Percentiles rank a stretch among this genome's conserved stretches.
phyloP scores from a whole-genome alignment of 2,888 invertebrate species.

The Plebejus argus region DNA sequence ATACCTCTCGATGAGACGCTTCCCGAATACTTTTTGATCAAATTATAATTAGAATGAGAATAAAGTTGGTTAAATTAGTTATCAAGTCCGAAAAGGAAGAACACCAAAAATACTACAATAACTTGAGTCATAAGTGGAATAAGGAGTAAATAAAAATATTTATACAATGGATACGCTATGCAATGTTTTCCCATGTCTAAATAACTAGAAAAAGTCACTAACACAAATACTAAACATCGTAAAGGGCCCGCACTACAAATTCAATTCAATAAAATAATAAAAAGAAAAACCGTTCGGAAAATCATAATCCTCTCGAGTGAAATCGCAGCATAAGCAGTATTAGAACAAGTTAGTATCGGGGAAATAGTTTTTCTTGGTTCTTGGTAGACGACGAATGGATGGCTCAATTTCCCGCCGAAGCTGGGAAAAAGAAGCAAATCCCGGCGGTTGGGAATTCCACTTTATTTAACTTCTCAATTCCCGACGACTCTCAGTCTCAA shows the following conservation, averaged over 20 bases:
- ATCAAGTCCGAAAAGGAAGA: no score
- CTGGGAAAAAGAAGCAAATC: constrained; percentile 43
- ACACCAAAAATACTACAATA: no score
- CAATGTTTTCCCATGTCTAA: background rate
- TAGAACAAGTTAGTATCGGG: constrained; percentile 41
- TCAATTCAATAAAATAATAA: background rate
- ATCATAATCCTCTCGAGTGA: constrained; percentile 21
- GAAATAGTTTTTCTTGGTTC: constrained; percentile 42
- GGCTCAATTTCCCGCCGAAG: constrained; percentile 49
- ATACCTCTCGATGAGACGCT: constrained; percentile 26
- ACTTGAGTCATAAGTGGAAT: no score
- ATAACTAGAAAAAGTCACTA: background rate
- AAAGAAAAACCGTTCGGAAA: background rate
- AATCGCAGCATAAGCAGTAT: constrained; percentile 8
- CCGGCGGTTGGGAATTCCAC: constrained; percentile 41
- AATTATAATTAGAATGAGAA: background rate
- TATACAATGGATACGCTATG: background rate
- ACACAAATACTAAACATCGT: background rate
- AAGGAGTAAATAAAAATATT: background rate
- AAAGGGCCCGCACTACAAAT: background rate
- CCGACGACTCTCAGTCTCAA: constrained; percentile 48
- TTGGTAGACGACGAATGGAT: constrained; percentile 39
- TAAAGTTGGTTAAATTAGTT: background rate
- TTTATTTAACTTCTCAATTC: constrained; percentile 62
- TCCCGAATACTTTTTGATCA: background rate